Conservation (phyloP, 2,113 vertebrate species). For the Telmatochromis sp. region DNA sequence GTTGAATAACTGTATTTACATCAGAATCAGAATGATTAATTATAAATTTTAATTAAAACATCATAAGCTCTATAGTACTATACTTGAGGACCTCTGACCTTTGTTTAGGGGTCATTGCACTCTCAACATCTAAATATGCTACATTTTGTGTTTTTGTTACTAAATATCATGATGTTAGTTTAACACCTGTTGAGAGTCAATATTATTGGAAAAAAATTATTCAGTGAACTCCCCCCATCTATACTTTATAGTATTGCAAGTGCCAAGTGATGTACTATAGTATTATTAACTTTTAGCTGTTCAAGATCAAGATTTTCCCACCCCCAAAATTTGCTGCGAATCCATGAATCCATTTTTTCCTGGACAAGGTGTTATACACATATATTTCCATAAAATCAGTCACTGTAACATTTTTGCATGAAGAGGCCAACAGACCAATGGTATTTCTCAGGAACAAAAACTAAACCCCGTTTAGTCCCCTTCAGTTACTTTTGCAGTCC, state of each 20-base stretch:
- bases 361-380: background rate
- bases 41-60: background rate
- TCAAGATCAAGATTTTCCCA: fast-evolving
- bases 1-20: background rate
- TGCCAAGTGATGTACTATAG: background rate
- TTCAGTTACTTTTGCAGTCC: background rate
- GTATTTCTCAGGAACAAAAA: background rate
- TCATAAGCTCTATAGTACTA: background rate
- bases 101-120: background rate
- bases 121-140: background rate
- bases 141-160: background rate
- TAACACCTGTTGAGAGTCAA: background rate
- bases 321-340: background rate
- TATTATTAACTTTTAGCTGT: background rate
- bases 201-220: background rate
- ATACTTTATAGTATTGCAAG: background rate
- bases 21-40: background rate
- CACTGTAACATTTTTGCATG: background rate
- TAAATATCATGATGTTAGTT: background rate
- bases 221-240: background rate
- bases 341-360: fast-evolving
- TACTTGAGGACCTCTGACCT: background rate
- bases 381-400: background rate
- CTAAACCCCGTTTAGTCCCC: background rate
- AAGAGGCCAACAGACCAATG: background rate